Evolutionary conservation across 2,888 invertebrate genomes (phyloP).

Genomic region (Miltochrista miniata): DNA sequence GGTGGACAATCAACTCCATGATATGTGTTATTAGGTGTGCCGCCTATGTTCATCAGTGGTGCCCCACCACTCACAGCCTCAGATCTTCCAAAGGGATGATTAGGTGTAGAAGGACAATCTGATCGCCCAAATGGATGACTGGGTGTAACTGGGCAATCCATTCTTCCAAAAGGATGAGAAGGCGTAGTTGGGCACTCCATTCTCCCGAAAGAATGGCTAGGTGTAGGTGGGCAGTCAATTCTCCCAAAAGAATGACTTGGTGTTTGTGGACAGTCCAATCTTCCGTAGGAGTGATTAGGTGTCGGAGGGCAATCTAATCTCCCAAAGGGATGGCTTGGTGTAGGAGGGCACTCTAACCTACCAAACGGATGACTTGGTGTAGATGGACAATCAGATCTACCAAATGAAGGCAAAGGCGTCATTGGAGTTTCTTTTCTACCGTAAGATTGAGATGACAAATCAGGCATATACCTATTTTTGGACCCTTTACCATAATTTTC

Average conservation of each 20-base stretch:
- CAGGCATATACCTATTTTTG: slow-evolving; percentile 41
- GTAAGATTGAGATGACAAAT: slow-evolving; percentile 42
- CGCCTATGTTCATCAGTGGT: slow-evolving; percentile 21
- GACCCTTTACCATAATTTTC: slow-evolving; percentile 24
- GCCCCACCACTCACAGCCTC: slow-evolving; percentile 55
- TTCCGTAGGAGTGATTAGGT: slow-evolving; percentile 40
- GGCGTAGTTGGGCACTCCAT: slow-evolving; percentile 42
- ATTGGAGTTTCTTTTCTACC: slow-evolving; percentile 28
- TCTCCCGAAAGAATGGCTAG: slow-evolving; percentile 45
- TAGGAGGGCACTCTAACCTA: slow-evolving; percentile 44
- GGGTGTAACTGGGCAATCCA: slow-evolving; percentile 51
- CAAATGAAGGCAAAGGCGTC: slow-evolving; percentile 41
- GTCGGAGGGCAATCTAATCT: slow-evolving; percentile 40
- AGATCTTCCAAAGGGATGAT: slow-evolving; percentile 51
- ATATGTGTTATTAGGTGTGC: slow-evolving; percentile 40
- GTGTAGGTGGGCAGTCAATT: slow-evolving; percentile 42
- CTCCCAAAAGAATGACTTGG: slow-evolving; percentile 43
- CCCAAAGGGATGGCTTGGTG: slow-evolving; percentile 46
- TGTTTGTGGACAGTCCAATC: slow-evolving; percentile 39
- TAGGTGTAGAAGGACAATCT: slow-evolving; percentile 54
- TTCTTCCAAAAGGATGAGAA: slow-evolving; percentile 46
- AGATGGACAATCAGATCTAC: neutral
- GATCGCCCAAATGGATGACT: slow-evolving; percentile 49
- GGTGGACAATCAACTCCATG: slow-evolving; percentile 37
- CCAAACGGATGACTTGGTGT: slow-evolving; percentile 46